Conservation (phyloP, 2,888 invertebrate genomes). For the Isotomurus palustris region DNA sequence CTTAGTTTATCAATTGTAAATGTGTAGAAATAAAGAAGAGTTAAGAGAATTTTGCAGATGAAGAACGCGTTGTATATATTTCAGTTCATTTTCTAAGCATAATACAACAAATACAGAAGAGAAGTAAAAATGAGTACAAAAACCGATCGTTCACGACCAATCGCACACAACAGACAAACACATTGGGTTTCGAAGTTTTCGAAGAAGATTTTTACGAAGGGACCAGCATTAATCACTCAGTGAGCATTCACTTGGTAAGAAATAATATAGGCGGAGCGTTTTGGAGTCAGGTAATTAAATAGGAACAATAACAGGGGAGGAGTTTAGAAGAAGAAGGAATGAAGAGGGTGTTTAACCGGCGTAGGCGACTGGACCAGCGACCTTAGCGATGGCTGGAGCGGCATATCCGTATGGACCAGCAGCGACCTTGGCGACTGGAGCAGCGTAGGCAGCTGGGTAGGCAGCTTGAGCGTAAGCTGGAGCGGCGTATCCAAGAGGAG, state of each 20-base stretch:
- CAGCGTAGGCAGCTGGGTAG: neutral
- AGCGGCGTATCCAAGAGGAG: conserved; percentile 1
- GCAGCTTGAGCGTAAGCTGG: neutral
- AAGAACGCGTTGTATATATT: too few relatives aligned
- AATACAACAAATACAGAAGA: neutral
- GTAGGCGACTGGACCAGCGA: conserved; percentile 6
- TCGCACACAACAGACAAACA: neutral
- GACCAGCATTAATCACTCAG: too few relatives aligned
- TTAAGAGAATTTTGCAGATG: too few relatives aligned
- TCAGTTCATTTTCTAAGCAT: neutral
- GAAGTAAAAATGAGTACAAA: neutral
- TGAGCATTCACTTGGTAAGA: too few relatives aligned
- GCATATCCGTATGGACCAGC: conserved; percentile 1
- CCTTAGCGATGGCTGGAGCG: conserved; percentile 7
- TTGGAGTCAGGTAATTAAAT: neutral
- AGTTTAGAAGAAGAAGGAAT: neutral
- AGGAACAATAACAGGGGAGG: neutral
- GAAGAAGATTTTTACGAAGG: neutral
- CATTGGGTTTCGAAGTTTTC: neutral
- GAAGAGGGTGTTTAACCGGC: neutral
- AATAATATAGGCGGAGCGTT: too few relatives aligned
- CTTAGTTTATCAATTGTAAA: too few relatives aligned
- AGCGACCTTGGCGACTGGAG: conserved; percentile 11
- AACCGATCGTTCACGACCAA: neutral
- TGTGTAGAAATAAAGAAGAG: too few relatives aligned